Evolutionary conservation across 2,113 vertebrate genomes (phyloP), one percentile per base, ranked within the genome.

Genomic region (Corvus cornix): DNA sequence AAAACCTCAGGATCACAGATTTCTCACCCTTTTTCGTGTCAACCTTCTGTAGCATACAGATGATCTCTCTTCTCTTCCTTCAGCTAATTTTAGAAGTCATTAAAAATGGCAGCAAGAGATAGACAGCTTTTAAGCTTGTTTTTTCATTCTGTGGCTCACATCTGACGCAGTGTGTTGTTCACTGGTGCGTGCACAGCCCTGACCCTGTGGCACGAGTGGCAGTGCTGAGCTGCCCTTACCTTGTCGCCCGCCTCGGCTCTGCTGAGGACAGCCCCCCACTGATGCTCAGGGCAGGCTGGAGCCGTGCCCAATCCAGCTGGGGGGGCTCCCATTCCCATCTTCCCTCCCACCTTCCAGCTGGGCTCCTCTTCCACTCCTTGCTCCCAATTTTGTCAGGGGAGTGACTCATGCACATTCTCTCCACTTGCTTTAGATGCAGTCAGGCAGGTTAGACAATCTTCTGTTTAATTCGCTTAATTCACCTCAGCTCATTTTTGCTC

Each of bases 311-410:
- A 41, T 67, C 27, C 56, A 41, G 33, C 76, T 89, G 89, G 73
- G 81, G 75, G 63, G 56, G 55, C 88, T 53, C 48, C 64, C 39
- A 30, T 39, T 27, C 17, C 84, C 66, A 49, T 6, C 80, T 44
- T 35, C 10, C 79, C 80, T 93, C 91, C 94, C 73, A 93, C 86
- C 72, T 4, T 6, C 86, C 95, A 93, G 60, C 95, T 92, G 93
- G 92, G 89, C 83, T 95, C 60, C 83, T 95, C 64, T 80, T 90
- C 19, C 76, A 16, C 46, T 23, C 64, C 81, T 48, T 35, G 86
- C 86, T 90, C 83, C 80, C 76, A 7, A 43, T 90, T 59, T 44
- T 44, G 39, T 37, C 30, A 27, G 24, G 31, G 51, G 19, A 85
- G n/a, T 95, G 93, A 95, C 56, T 95, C 84, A 84, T 4, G 9